Base-by-base conservation (phyloP, 2,113 vertebrate species). In the Alces alces region DNA sequence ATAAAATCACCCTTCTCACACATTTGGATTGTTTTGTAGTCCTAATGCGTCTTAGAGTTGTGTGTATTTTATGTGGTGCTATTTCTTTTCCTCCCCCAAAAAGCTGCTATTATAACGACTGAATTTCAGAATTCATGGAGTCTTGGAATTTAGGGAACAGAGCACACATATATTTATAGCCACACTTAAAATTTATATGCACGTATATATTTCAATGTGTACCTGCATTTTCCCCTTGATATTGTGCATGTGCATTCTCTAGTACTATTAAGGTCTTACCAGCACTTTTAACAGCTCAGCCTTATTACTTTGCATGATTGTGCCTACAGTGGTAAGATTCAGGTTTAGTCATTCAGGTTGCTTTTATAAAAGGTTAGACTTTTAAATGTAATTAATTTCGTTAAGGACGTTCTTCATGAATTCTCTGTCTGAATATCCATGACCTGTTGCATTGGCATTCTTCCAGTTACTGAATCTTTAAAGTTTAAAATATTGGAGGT, bases 81-180 rank as follows among this genome's bases (percentile, higher is more conserved):
- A 47, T 96, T 96, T 96, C 61, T 95, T 96, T 88, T 90, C 87
- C 43, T 96, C 73, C 58, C 55, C 36, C 50, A 94, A 83, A 93
- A 98, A 94, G n/a, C 80, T 97, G 95, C 85, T 97, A 57, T 96
- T 90, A 97, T 97, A 97, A 86, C 39, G 95, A 91, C 89, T 92
- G 27, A 92, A 89, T 96, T 97, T 96, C 66, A 94, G 64, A 95
- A 94, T 96, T 96, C 94, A 94, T 91, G 80, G 92, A 96, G 76
- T 91, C 66, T 96, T 90, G 28, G 80, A 86, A 87, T 95, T 91
- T 92, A 92, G 86, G 50, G 39, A 94, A 60, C 73, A 93, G 19
- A 96, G 94, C 47, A 85, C 58, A 70, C 39, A 15, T 86, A 82
- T 96, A 95, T 98, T 91, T 95, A 95, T 92, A 60, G 80, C 43